A percentile compares a stretch with the other conserved stretches of the same genome.
Conservation (phyloP, 2,888 invertebrate genomes). For the Cylindroiulus punctatus region DNA sequence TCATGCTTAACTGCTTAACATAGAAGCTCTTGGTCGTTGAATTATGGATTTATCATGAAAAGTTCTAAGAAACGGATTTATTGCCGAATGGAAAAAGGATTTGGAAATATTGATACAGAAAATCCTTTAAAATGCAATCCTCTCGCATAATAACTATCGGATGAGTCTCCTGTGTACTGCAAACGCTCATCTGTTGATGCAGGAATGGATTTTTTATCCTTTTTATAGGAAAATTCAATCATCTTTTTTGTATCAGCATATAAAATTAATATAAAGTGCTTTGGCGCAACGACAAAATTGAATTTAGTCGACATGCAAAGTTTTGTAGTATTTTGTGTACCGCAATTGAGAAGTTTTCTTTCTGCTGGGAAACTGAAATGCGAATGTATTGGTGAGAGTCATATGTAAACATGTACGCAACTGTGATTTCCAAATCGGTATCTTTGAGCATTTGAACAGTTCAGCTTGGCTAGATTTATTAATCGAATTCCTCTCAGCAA, state of each 20-base stretch:
- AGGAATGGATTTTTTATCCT: conserved; percentile 23
- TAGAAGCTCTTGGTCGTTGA: neutral
- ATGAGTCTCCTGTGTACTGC: neutral
- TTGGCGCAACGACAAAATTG: neutral
- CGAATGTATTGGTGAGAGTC: neutral
- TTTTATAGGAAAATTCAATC: conserved; percentile 37
- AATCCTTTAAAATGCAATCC: conserved; percentile 28
- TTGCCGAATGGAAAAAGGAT: conserved; percentile 27
- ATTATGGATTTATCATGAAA: conserved; percentile 47
- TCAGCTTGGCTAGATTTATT: neutral
- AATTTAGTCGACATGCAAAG: conserved; percentile 26
- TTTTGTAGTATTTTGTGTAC: neutral
- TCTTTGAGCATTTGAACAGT: neutral
- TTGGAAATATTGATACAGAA: conserved; percentile 43
- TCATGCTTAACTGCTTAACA: neutral
- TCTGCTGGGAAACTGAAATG: neutral
- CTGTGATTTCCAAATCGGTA: neutral
- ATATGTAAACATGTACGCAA: neutral
- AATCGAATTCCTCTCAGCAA: neutral
- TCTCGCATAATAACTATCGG: conserved; percentile 31
- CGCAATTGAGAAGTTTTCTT: neutral
- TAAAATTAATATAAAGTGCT: conserved; percentile 42
- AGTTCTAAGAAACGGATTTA: conserved; percentile 31
- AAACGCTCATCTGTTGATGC: conserved; percentile 39
- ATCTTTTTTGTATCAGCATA: conserved; percentile 35